Evolutionary conservation across 2,888 invertebrate genomes (phyloP), one percentile per base, ranked within the genome.

Genomic region (Hofmannophila pseudospretella): DNA sequence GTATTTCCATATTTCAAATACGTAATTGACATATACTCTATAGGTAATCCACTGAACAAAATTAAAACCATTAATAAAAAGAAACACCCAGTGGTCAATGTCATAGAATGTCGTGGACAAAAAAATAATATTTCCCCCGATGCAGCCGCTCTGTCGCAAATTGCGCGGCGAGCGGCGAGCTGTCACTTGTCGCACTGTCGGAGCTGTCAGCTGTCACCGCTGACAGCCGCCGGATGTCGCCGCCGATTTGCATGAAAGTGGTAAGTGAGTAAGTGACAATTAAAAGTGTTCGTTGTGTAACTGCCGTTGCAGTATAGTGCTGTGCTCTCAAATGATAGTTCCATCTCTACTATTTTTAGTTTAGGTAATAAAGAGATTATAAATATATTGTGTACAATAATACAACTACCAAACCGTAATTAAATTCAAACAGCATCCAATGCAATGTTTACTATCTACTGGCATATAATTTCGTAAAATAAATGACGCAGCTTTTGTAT

Each of bases 221-320:
- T 67, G 77, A 73, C 72, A 70, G 62, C 58, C 63, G 59, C 58
- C 61, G 58, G 60, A 60, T 55, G 68, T 59, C 70, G 60, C 57
- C 72, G 59, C 64, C 68, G 73, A 80, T 79, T 79, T 74, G 76
- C 82, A 79, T 82, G 77, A 73, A 74, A 73, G 67, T 70, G 67
- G 63, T 67, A 71, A 70, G 60, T 72, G 74, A 73, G 63, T 67
- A 71, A 70, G 60, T 72, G 74, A 73, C 73, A 73, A 73, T 73
- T 73, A 73, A 71, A 73, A 67, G 67, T 60, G 58, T 52, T 57
- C 60, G 65, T 62, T 58, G 56, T 54, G 52, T 48, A 51, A 55
- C 55, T 31, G 38, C 32, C 10, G 32, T 32, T 12, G 22, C 22
- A 7, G 12, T 20, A n/a, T n/a, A n/a, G n/a, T n/a, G n/a, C n/a